Evolutionary conservation across 2,888 invertebrate genomes (phyloP).

Genomic region (Rhaphigaster nebulosa): DNA sequence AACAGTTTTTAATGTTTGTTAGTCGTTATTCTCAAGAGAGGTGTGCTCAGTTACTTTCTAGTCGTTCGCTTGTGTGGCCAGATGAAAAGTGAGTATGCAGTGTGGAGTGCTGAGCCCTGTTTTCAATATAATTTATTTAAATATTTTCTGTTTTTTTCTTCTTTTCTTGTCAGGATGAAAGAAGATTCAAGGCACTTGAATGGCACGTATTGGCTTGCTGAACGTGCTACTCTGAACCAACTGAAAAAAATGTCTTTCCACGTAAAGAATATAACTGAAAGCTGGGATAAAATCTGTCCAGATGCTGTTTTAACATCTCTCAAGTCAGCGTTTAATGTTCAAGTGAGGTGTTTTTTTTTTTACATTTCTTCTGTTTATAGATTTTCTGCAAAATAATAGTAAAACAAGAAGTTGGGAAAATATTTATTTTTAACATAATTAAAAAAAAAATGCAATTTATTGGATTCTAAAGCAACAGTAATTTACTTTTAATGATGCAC

Average conservation of each 20-base stretch:
- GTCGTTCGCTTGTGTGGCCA: constrained; percentile 69
- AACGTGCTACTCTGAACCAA: constrained; percentile 65
- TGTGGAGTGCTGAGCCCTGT: background rate
- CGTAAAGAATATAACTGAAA: constrained; percentile 64
- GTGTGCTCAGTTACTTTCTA: constrained; percentile 88
- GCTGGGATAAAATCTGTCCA: constrained; percentile 64
- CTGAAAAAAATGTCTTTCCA: constrained; percentile 65
- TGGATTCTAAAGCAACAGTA: no score
- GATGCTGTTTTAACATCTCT: constrained; percentile 63
- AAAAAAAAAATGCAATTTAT: no score
- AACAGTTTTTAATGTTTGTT: constrained; percentile 83
- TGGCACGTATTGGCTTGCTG: constrained; percentile 65
- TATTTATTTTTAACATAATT: no score
- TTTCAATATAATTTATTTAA: constrained; percentile 30
- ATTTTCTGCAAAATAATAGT: no score
- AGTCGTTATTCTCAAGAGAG: constrained; percentile 95
- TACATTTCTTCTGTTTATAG: background rate
- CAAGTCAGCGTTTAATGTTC: constrained; percentile 65
- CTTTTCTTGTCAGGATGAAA: constrained; percentile 55
- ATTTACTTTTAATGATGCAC: background rate
- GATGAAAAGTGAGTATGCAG: constrained; percentile 63
- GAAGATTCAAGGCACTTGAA: constrained; percentile 60
- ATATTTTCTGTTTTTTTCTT: background rate
- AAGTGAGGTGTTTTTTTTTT: constrained; percentile 57
- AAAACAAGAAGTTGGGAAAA: no score